Conservation (phyloP, 2,888 invertebrate species). For the Erynnis tages region DNA sequence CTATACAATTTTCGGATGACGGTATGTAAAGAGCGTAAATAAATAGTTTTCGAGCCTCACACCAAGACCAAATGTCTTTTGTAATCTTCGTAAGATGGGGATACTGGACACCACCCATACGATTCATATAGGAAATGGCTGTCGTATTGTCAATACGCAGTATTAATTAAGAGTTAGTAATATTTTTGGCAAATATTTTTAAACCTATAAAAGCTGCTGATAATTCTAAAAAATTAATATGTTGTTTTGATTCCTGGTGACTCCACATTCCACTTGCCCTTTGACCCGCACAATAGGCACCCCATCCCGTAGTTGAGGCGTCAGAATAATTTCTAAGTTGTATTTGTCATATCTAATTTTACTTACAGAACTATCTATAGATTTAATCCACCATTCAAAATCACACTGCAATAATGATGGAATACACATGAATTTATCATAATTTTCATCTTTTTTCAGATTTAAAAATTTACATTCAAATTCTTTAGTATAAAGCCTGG, state of each 20-base stretch:
- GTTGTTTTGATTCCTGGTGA: not conserved
- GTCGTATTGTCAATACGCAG: constrained; percentile 15
- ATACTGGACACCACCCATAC: constrained; percentile 30
- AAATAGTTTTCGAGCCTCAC: constrained; percentile 21
- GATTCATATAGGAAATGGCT: constrained; percentile 29
- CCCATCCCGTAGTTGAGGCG: constrained; percentile 32
- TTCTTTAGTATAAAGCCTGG: constrained; percentile 21
- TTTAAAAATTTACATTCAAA: constrained; percentile 21
- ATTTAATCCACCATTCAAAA: constrained; percentile 6
- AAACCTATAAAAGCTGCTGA: constrained; percentile 28
- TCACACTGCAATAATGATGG: not conserved
- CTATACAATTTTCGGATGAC: constrained; percentile 22
- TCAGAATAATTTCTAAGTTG: constrained; percentile 28
- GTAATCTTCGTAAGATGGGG: constrained; percentile 24
- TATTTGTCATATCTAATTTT: constrained; percentile 15
- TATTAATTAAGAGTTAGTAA: not conserved
- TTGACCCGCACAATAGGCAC: constrained; percentile 22
- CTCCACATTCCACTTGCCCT: constrained; percentile 5
- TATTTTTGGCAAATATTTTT: constrained; percentile 24
- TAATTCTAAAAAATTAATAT: constrained; percentile 23
- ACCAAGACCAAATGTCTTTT: constrained; percentile 29
- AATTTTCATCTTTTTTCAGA: constrained; percentile 5
- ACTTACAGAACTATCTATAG: not conserved
- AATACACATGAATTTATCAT: not conserved
- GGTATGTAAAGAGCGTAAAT: constrained; percentile 28